Evolutionary conservation across 2,888 invertebrate species (phyloP).

Genomic region (Globia sparganii): DNA sequence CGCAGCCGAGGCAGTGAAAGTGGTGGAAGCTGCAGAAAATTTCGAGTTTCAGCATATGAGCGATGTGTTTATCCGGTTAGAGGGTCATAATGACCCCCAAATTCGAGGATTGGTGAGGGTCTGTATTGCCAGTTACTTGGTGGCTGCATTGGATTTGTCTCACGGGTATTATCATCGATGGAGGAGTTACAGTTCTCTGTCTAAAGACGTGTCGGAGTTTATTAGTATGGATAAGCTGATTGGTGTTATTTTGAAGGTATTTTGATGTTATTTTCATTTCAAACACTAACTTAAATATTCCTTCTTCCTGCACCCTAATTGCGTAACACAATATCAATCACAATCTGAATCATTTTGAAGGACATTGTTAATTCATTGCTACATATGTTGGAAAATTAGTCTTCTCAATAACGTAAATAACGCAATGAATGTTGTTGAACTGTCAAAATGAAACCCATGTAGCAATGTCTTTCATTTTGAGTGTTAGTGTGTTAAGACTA

Average conservation of each 20-base stretch:
- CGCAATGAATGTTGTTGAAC: too few relatives aligned
- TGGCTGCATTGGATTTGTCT: conserved; percentile 90
- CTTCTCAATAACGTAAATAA: too few relatives aligned
- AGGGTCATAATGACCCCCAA: conserved; percentile 95
- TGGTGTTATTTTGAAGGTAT: conserved; percentile 90
- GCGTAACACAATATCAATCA: too few relatives aligned
- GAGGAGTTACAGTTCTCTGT: conserved; percentile 80
- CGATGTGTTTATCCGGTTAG: conserved; percentile 92
- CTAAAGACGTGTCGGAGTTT: conserved; percentile 81
- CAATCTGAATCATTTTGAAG: too few relatives aligned
- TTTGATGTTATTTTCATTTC: conserved; percentile 57
- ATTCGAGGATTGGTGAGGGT: conserved; percentile 93
- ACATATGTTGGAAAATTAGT: too few relatives aligned
- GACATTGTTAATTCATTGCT: too few relatives aligned
- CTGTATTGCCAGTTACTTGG: conserved; percentile 92
- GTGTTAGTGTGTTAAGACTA: too few relatives aligned
- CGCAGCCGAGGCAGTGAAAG: conserved; percentile 69
- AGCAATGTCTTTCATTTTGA: too few relatives aligned
- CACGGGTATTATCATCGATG: conserved; percentile 90
- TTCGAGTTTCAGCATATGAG: conserved; percentile 91
- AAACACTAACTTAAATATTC: not conserved
- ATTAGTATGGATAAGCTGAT: conserved; percentile 88
- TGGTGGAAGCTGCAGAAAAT: conserved; percentile 56
- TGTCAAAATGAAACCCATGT: too few relatives aligned
- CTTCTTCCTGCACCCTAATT: too few relatives aligned